Base-by-base conservation (phyloP, 2,113 vertebrate species). In the Muscicapa adusta region DNA sequence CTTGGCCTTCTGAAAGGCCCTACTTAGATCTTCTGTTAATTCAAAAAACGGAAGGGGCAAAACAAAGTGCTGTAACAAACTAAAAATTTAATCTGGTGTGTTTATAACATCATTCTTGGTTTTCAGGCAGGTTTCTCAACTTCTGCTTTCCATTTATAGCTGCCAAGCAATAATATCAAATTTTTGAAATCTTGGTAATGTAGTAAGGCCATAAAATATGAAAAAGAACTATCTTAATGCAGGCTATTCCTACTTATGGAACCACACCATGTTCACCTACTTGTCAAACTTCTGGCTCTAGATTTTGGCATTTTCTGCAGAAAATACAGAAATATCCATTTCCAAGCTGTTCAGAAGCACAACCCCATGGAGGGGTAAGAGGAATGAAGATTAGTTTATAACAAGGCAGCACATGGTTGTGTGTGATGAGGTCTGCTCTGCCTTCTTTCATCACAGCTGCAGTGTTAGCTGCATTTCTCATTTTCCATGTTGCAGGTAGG, bases 111-210 rank as follows among this genome's bases (percentile, higher is more conserved):
- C 26, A 13, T 73, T 93, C 66, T 88, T 90, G 56, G 60, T 94
- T 95, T 67, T 79, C 38, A 56, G 60, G 58, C 53, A 88, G 82
- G 47, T 77, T 89, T 85, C 45, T 79, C 60, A 88, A 83, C 81
- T 93, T 95, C 87, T 89, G 62, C 85, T 95, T 95, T 95, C 56
- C 31, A 25, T 83, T 95, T 91, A 57, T 73, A 88, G 26, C 19
- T 11, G 1, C 31, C 51, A 85, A 26, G 26, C 62, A 70, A 79
- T 62, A 76, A 58, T 72, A 68, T 2, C 4, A 82, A 8, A 2
- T 50, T 53, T 89, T 88, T 66, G 17, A 74, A 23, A 31, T 71
- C 51, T 63, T 53, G 14, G 22, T 71, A 62, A 33, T 0, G 3
- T 57, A 75, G 58, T 33, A 18, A 91, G 62, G 42, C 54, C 24